Evolutionary conservation across 2,113 vertebrate genomes (phyloP), one percentile per base, ranked within the genome.

Genomic region (Euleptes europaea): DNA sequence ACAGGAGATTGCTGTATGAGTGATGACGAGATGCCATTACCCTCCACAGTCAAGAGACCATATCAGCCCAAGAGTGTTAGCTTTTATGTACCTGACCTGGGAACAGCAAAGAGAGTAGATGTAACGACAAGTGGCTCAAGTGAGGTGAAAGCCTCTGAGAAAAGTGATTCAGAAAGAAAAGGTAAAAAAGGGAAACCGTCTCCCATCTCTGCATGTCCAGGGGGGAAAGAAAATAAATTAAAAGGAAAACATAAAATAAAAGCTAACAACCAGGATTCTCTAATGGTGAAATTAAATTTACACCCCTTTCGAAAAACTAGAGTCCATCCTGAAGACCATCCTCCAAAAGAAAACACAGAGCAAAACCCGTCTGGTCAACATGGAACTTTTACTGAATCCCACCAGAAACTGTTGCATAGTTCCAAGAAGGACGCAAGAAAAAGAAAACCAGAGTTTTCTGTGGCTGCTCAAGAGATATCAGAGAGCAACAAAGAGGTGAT

Each of bases 251-350:
- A 73, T 47, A 94, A 92, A 92, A 86, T 76, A 40, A 96, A 95
- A 77, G 71, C 3, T 31, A 63, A 77, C 83, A 88, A 90, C 44
- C 86, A 80, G 12, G 91, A 94, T 26, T 80, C 74, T 17, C 84
- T 97, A 82, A 97, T 90, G 83, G 95, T 97, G 35, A 98, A 98
- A 90, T 91, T 97, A 51, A 97, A 97, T 94, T 85, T 97, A 74
- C 94, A 95, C 76, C 97, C 96, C 2, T 93, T 97, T 40, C 90
- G 88, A 81, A 97, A 95, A 94, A 92, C 84, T 65, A 97, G 94
- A 94, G 89, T 98, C 83, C 93, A 97, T 57, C 96, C 97, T 0
- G 93, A 93, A 67, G 93, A 94, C 88, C 82, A 49, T 80, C 5
- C 4, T 86, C 84, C 15, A 40, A 65, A 72, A 17, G 82, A 80